phyloP scores from a whole-genome alignment of 2,113 vertebrate genomes.

The Scartelaos histophorus region DNA sequence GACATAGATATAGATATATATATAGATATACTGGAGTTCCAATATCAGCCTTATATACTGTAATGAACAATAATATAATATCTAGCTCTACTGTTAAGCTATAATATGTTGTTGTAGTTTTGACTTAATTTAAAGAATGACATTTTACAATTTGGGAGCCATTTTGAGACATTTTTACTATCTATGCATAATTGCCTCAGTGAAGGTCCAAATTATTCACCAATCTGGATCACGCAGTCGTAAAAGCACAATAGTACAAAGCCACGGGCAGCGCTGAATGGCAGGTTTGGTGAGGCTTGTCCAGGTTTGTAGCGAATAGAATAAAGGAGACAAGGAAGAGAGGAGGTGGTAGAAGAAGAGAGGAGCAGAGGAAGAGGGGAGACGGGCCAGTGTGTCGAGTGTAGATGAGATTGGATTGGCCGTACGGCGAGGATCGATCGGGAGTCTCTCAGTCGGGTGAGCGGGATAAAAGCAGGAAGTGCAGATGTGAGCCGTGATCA shows the following conservation, averaged over 20 bases:
- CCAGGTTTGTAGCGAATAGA: constrained; percentile 37
- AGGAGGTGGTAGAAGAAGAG: constrained; percentile 7
- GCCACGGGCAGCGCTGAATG: constrained; percentile 23
- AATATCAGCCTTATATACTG: too few relatives aligned
- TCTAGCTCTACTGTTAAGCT: too few relatives aligned
- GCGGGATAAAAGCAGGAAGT: constrained; percentile 28
- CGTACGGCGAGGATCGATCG: constrained; percentile 44
- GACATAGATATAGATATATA: too few relatives aligned
- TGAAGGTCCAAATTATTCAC: too few relatives aligned
- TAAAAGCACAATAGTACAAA: background rate
- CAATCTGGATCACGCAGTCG: too few relatives aligned
- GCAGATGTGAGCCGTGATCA: constrained; percentile 35
- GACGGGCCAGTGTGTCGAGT: constrained; percentile 15
- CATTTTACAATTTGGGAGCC: too few relatives aligned
- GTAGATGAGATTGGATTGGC: constrained; percentile 45
- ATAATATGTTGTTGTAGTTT: too few relatives aligned
- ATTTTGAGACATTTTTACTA: too few relatives aligned
- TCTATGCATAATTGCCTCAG: too few relatives aligned
- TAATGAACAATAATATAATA: too few relatives aligned
- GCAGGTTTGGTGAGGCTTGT: constrained; percentile 57
- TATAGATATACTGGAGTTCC: too few relatives aligned
- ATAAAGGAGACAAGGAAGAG: background rate
- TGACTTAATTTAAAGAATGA: too few relatives aligned
- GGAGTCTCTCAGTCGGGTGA: constrained; percentile 14
- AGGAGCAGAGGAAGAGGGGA: constrained; percentile 9